Conservation (phyloP, 2,113 vertebrate genomes). For the Larimichthys crocea region DNA sequence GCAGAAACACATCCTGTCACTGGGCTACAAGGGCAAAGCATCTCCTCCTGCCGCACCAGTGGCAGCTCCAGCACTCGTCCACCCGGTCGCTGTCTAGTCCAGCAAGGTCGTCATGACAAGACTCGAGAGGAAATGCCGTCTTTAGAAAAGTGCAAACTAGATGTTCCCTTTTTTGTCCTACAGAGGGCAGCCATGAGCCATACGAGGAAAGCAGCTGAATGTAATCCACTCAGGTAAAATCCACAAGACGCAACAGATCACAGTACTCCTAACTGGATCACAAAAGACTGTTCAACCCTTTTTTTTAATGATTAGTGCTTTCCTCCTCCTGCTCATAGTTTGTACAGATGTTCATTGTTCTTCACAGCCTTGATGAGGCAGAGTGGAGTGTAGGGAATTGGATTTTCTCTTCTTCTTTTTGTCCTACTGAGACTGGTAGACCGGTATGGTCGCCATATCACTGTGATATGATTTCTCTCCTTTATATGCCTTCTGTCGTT, state of each 20-base stretch:
- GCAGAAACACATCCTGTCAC: slow-evolving; percentile 94
- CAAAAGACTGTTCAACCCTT: neutral
- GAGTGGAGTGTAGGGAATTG: too few species aligned
- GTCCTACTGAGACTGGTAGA: neutral
- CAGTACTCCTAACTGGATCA: neutral
- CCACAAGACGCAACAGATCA: neutral
- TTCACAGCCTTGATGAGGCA: too few species aligned
- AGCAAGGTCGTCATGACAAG: neutral
- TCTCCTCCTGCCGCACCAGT: slow-evolving; percentile 71
- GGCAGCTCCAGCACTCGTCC: slow-evolving; percentile 55
- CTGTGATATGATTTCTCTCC: neutral
- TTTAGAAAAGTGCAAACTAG: neutral
- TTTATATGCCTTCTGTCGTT: slow-evolving; percentile 5
- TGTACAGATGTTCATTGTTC: slow-evolving; percentile 15
- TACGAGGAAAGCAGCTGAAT: slow-evolving; percentile 6
- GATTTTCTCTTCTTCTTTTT: neutral
- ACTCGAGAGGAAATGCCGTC: neutral
- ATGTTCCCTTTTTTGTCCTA: slow-evolving; percentile 23
- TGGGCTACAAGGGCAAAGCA: slow-evolving; percentile 89
- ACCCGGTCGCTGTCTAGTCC: slow-evolving; percentile 66
- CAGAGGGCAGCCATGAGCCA: slow-evolving; percentile 53
- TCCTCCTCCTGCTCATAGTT: neutral
- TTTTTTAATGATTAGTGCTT: neutral
- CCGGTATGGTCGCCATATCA: neutral
- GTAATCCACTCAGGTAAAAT: slow-evolving; percentile 50